phyloP scores from a whole-genome alignment of 1,140 invertebrate genomes.

The Drosophila pallidifrons region DNA sequence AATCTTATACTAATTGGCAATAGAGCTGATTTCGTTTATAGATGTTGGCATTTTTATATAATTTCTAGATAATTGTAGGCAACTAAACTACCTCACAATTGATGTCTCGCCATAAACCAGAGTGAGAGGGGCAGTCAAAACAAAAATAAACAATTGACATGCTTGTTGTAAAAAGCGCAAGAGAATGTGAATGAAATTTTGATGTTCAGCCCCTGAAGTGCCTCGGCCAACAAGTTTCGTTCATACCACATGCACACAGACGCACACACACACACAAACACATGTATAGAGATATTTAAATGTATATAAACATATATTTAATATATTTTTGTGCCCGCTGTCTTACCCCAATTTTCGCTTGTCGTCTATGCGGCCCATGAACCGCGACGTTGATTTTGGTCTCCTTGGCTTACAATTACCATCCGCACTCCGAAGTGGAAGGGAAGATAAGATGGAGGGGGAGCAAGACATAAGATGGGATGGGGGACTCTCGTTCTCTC shows the following conservation, averaged over 20 bases:
- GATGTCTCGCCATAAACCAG: neutral
- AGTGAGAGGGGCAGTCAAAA: constrained; percentile 66
- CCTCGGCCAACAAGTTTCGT: constrained; percentile 18
- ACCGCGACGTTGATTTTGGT: neutral
- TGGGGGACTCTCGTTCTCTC: neutral
- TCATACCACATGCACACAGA: neutral
- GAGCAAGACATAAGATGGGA: neutral
- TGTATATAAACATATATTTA: constrained; percentile 15
- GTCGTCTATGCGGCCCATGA: constrained; percentile 11
- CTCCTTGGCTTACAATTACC: constrained; percentile 6
- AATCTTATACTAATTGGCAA: neutral
- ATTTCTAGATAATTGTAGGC: neutral
- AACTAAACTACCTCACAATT: neutral
- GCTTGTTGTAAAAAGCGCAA: constrained; percentile 11
- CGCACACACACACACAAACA: neutral
- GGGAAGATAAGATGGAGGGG: neutral
- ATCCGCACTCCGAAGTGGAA: neutral
- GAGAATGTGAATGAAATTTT: constrained; percentile 16
- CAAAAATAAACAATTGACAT: constrained; percentile 45
- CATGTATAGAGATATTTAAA: neutral
- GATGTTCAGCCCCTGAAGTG: neutral
- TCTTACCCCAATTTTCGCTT: constrained; percentile 25
- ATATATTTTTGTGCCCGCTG: constrained; percentile 5
- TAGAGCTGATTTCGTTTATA: neutral
- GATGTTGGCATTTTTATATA: neutral